Percentiles rank a stretch among this genome's conserved stretches.
These are phyloP conservation scores for Trichechus manatus DNA, from an alignment of 2,113 vertebrate genomes.

Conservation along the genomic window DNA sequence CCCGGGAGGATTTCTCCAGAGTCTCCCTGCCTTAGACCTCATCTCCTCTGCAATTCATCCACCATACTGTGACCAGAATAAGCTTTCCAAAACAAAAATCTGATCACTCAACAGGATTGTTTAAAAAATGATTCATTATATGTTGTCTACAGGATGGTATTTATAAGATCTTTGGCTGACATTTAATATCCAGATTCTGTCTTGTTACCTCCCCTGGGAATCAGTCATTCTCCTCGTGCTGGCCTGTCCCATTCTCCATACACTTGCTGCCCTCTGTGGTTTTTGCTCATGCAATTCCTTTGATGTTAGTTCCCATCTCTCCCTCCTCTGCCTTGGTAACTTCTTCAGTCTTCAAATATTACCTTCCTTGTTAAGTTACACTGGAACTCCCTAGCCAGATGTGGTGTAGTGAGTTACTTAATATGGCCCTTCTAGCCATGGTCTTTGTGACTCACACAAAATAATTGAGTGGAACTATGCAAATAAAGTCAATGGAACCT, in stretches of 20 bases:
- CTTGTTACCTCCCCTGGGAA: not conserved
- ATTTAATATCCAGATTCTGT: not conserved
- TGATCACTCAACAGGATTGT: not conserved
- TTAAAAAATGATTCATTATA: not conserved
- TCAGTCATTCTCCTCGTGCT: not conserved
- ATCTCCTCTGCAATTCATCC: not conserved
- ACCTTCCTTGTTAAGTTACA: not conserved
- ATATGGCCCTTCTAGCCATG: too few relatives aligned
- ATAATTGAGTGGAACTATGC: too few relatives aligned
- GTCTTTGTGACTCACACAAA: too few relatives aligned
- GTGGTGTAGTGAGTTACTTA: too few relatives aligned
- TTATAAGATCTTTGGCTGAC: not conserved
- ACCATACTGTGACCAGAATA: not conserved
- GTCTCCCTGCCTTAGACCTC: not conserved
- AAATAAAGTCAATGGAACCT: too few relatives aligned
- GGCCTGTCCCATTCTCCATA: not conserved
- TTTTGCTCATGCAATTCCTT: not conserved
- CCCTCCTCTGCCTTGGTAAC: not conserved
- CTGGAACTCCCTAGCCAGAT: not conserved
- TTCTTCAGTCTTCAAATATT: not conserved
- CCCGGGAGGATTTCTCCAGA: not conserved
- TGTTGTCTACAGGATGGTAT: not conserved
- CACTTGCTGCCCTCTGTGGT: not conserved
- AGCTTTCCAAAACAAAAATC: constrained; percentile 16
- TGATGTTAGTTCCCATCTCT: not conserved